phyloP scores from a whole-genome alignment of 2,113 vertebrate genomes.

The Tyto alba region DNA sequence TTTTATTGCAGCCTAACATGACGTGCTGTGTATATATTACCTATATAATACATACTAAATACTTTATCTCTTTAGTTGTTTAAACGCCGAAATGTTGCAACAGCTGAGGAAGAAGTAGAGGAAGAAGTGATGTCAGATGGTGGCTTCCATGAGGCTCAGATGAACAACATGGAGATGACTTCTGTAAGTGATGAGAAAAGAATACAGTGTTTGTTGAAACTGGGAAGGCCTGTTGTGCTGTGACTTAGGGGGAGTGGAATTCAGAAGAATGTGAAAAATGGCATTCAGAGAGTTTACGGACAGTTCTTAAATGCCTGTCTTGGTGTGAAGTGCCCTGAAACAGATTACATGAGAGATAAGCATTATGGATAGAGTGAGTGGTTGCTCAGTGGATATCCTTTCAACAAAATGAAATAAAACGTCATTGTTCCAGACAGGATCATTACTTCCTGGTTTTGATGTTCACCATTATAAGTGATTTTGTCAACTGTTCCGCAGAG shows the following conservation, averaged over 20 bases:
- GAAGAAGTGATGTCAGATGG: conserved; percentile 98
- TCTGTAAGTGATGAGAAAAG: conserved; percentile 71
- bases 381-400: background rate
- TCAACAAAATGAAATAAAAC: background rate
- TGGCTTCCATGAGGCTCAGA: conserved; percentile 91
- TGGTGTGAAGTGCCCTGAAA: background rate
- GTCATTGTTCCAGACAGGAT: background rate
- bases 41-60: background rate
- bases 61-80: conserved; percentile 79
- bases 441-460: background rate
- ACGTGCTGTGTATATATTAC: background rate
- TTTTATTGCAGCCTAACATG: background rate
- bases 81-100: conserved; percentile 95
- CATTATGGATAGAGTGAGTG: background rate
- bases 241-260: background rate
- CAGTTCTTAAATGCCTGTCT: background rate
- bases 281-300: background rate
- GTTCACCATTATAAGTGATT: background rate
- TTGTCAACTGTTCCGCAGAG: background rate
- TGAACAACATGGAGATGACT: conserved; percentile 93
- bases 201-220: background rate
- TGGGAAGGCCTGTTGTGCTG: background rate
- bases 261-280: background rate
- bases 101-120: conserved; percentile 86
- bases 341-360: background rate